These are phyloP conservation scores for Maniola hyperantus DNA, from an alignment of 2,888 invertebrate genomes.

Conservation along the genomic window DNA sequence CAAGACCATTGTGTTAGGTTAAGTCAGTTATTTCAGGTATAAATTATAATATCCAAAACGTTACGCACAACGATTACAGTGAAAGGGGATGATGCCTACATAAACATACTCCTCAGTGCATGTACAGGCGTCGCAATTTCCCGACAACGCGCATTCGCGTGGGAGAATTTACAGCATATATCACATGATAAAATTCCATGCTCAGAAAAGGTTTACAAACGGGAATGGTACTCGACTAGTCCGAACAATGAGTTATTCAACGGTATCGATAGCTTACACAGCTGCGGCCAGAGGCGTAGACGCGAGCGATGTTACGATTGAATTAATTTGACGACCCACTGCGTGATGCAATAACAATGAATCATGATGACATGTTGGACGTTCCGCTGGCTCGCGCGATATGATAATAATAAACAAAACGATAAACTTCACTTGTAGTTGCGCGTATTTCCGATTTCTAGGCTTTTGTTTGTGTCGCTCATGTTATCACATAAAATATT, in stretches of 20 bases:
- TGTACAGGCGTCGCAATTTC: constrained; percentile 44
- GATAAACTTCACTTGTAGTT: constrained; percentile 30
- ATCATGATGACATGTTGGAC: constrained; percentile 51
- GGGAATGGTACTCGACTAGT: constrained; percentile 41
- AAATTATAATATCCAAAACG: background rate
- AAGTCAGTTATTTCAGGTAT: background rate
- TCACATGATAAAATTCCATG: constrained; percentile 48
- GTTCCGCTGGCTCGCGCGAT: constrained; percentile 41
- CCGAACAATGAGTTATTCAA: constrained; percentile 64
- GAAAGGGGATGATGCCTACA: background rate
- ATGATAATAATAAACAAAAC: constrained; percentile 38
- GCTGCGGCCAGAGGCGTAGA: constrained; percentile 54
- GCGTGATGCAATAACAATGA: constrained; percentile 54
- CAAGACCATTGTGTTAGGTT: background rate
- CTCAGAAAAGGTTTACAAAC: constrained; percentile 36
- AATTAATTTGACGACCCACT: constrained; percentile 57
- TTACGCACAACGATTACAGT: background rate
- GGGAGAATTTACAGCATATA: constrained; percentile 51
- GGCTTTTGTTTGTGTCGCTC: constrained; percentile 6
- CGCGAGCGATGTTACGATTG: constrained; percentile 52
- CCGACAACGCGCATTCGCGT: constrained; percentile 41
- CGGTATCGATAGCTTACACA: constrained; percentile 69
- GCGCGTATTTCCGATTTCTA: constrained; percentile 19
- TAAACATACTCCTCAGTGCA: background rate
- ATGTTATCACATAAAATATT: constrained; percentile 4